A percentile compares a stretch with the other conserved stretches of the same genome.
Conservation (phyloP, 2,888 invertebrate genomes). For the Gastracanthus pulcherrimus region DNA sequence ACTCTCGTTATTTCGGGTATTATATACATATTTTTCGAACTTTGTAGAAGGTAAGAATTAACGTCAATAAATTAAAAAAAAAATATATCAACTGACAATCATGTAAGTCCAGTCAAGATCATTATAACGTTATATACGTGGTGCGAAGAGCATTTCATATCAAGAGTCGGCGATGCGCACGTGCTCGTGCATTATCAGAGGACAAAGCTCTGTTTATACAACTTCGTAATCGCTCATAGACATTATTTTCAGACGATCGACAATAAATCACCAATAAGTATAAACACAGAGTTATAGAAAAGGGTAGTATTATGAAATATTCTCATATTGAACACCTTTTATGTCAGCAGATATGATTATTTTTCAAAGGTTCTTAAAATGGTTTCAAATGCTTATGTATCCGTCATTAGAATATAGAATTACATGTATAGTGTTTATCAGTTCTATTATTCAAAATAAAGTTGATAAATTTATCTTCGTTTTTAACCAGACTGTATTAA, state of each 20-base stretch:
- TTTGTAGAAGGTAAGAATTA: neutral
- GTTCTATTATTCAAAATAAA: too few relatives aligned
- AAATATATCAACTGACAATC: neutral
- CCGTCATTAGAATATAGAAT: too few relatives aligned
- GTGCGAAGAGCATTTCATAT: slow-evolving; percentile 10
- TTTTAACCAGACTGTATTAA: too few relatives aligned
- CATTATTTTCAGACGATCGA: slow-evolving; percentile 37
- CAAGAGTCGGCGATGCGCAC: slow-evolving; percentile 22
- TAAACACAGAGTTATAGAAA: neutral
- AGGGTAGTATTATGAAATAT: too few relatives aligned
- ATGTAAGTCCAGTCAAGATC: neutral
- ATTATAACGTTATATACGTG: neutral
- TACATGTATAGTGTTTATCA: too few relatives aligned
- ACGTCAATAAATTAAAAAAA: neutral
- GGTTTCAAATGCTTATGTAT: too few relatives aligned
- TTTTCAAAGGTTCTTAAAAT: too few relatives aligned
- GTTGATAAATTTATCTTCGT: too few relatives aligned
- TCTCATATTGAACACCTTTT: too few relatives aligned
- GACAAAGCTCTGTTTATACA: slow-evolving; percentile 43
- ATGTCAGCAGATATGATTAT: too few relatives aligned
- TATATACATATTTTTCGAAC: neutral
- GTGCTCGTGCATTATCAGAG: slow-evolving; percentile 15
- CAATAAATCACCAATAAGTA: slow-evolving; percentile 41
- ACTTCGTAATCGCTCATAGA: slow-evolving; percentile 39
- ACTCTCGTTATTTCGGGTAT: neutral